Evolutionary conservation across 2,888 invertebrate species (phyloP).

Genomic region (Psylliodes chrysocephalus): DNA sequence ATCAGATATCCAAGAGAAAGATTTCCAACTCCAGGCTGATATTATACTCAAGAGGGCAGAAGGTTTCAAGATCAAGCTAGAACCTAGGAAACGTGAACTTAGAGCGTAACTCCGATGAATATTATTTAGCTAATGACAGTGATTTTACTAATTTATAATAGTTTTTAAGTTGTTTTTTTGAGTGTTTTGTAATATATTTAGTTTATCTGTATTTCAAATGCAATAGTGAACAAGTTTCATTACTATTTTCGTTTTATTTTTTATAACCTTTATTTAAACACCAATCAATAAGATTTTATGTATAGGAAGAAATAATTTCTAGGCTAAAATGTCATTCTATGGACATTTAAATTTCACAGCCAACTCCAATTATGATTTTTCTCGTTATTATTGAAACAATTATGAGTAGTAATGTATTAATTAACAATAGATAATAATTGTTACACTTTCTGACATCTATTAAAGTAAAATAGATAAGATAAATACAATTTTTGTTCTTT

Average conservation of each 20-base stretch:
- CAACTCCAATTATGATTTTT: too few relatives aligned
- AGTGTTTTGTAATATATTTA: slow-evolving; percentile 28
- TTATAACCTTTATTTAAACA: too few relatives aligned
- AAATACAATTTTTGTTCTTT: too few relatives aligned
- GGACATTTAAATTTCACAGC: too few relatives aligned
- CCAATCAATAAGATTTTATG: too few relatives aligned
- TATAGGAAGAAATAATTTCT: too few relatives aligned
- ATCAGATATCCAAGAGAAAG: slow-evolving; percentile 72
- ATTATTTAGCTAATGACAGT: neutral
- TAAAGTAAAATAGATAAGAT: too few relatives aligned
- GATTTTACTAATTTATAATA: slow-evolving; percentile 31
- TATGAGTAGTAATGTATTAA: too few relatives aligned
- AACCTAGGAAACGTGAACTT: slow-evolving; percentile 68
- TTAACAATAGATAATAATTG: too few relatives aligned
- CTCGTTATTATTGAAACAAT: too few relatives aligned
- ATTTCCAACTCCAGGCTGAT: slow-evolving; percentile 76
- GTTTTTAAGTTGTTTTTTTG: slow-evolving; percentile 15
- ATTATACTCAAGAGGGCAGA: slow-evolving; percentile 80
- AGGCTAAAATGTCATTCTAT: too few relatives aligned
- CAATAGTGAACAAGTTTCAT: slow-evolving; percentile 38
- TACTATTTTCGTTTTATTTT: slow-evolving; percentile 24
- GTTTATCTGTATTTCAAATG: slow-evolving; percentile 3
- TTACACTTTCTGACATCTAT: too few relatives aligned
- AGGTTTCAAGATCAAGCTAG: slow-evolving; percentile 77
- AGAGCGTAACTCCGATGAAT: slow-evolving; percentile 27